Base-by-base conservation (phyloP, 2,888 invertebrate species). In the Penaeus monodon region DNA sequence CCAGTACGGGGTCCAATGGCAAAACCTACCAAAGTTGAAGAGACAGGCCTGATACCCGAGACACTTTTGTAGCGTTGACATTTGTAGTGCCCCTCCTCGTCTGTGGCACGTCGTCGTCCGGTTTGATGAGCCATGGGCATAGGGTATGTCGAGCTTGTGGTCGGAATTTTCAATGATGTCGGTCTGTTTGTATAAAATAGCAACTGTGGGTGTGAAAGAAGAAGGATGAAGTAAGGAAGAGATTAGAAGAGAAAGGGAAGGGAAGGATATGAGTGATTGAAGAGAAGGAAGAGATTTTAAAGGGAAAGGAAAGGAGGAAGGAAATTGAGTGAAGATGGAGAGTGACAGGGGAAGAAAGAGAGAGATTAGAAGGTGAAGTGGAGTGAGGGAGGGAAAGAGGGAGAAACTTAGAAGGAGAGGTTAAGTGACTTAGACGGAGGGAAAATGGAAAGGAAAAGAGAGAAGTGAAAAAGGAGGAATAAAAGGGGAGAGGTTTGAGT, bases 1-100 rank as follows among this genome's bases (percentile, higher is more conserved):
- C 85, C 85, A 3, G 90, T 24, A 88, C 33, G 17, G 90, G 90
- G 70, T 91, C 90, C 65, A 88, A 27, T 88, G 88, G 29, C 91
- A 91, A 49, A 91, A 90, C 79, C 91, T 89, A 27, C 90, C 89
- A 70, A 89, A 91, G 33, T 88, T 88, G 82, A 91, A 91, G 12
- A 90, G 78, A 76, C 91, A 91, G 12, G 90, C 91, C 76, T 90
- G 90, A 85, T 90, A 90, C 8, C 90, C 90, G 4, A 91, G 88
- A 66, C 91, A 91, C 66, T 84, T 77, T 33, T 76, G 63, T 24
- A 90, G 68, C 6, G 89, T 84, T 2, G 87, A n/a, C 89, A 90
- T 76, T 76, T 68, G 44, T 63, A 38, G 38, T 57, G 4, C 73
- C 66, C 24, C 44, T 83, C 78, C 63, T 65, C 73, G 65, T 81